phyloP scores from a whole-genome alignment of 2,888 invertebrate genomes.

The Plebejus melissa region DNA sequence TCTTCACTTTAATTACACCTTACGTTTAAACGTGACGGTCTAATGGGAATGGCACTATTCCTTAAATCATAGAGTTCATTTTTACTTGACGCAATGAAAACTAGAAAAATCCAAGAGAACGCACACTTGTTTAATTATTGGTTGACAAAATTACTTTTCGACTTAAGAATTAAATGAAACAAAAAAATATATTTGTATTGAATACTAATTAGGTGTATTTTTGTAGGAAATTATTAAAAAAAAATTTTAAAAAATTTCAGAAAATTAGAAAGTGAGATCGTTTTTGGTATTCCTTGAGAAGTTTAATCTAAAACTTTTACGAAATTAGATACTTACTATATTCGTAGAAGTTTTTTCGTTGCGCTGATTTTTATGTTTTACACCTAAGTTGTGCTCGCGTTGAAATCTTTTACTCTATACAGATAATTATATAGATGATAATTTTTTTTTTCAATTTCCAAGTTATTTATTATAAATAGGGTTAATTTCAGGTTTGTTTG shows the following conservation, averaged over 20 bases:
- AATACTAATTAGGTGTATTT: background rate
- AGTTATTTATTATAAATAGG: too few species aligned
- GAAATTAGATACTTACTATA: background rate
- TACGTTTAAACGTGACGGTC: conserved; percentile 41
- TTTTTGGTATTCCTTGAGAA: background rate
- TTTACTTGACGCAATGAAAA: conserved; percentile 42
- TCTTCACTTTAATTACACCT: conserved; percentile 44
- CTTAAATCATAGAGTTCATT: conserved; percentile 43
- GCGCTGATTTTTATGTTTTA: background rate
- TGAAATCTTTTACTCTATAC: background rate
- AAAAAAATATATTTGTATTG: background rate
- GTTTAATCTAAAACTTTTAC: background rate
- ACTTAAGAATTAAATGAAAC: background rate
- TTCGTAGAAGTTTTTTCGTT: background rate
- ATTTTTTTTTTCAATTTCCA: background rate
- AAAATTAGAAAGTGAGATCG: background rate
- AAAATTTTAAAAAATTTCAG: background rate
- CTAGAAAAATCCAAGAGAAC: conserved; percentile 45
- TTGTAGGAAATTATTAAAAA: background rate
- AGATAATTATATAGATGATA: background rate
- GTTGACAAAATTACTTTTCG: conserved; percentile 59
- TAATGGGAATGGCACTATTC: conserved; percentile 32
- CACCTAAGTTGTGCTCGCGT: background rate
- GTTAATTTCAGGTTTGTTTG: too few species aligned
- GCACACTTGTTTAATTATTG: conserved; percentile 53